Base-by-base conservation (phyloP, 2,888 invertebrate species). In the Eurois occulta region DNA sequence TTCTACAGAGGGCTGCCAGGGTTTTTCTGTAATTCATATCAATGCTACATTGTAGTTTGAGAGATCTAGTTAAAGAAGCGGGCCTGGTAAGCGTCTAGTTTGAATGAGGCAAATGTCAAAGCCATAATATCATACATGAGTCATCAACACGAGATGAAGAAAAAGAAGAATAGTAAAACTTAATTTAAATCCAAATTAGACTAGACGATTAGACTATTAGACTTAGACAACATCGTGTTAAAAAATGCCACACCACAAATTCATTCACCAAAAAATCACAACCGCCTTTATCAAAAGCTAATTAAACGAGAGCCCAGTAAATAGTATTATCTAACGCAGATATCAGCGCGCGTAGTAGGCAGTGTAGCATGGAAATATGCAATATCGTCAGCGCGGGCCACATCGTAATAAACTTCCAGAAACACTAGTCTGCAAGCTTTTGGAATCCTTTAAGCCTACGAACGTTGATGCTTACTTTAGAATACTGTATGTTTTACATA, bases 341-440 rank as follows among this genome's bases (percentile, higher is more conserved):
- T 80, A 75, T 79, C 84, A 75, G 73, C 80, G 81, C 76, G 80
- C 71, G 75, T 80, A 75, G 71, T 81, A 80, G 76, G 80, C 87
- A 80, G 83, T 87, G 89, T 87, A 85, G 81, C 83, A 77, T 80
- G 88, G 89, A 93, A 93, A 91, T 93, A 92, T 93, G 92, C 92
- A 93, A 93, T 93, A 92, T 90, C 88, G 90, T 83, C 87, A 84
- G 81, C 73, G 65, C 64, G 71, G 18, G 3, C n/a, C 75, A 68
- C 41, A 24, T 18, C 13, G 18, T 1, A 41, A 32, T 18, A 5
- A n/a, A 4, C 1, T 11, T 35, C 4, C 64, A 84, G 79, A 73
- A 86, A 28, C 52, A 38, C 38, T 10, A 66, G 16, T 35, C 1
- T 1, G 32, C 6, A 46, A 4, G 32, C 32, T 58, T 28, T 28